These are phyloP conservation scores for Anoplolepis gracilipes DNA, from an alignment of 1,140 invertebrate species.

Conservation along the genomic window DNA sequence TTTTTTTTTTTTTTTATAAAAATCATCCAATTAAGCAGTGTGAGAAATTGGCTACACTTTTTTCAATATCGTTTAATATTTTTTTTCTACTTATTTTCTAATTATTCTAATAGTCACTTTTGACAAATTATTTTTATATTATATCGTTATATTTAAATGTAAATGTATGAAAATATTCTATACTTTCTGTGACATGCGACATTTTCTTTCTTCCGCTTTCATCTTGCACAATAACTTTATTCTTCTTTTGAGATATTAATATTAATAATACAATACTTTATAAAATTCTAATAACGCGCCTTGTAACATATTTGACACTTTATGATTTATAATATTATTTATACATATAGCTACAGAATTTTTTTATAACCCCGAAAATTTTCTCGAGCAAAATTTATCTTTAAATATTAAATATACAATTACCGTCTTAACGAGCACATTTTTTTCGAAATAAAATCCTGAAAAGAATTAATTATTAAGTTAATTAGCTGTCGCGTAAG, in stretches of 20 bases:
- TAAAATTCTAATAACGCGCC: background rate
- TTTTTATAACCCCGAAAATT: background rate
- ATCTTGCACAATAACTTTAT: background rate
- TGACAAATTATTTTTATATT: too few relatives aligned
- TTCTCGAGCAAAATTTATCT: background rate
- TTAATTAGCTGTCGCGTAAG: background rate
- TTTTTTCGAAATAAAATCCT: background rate
- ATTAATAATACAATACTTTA: too few relatives aligned
- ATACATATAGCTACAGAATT: too few relatives aligned
- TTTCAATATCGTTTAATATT: background rate
- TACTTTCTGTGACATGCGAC: background rate
- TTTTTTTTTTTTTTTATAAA: too few relatives aligned
- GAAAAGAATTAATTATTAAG: constrained; percentile 17
- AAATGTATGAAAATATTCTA: background rate
- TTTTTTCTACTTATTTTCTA: background rate
- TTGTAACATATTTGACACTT: background rate
- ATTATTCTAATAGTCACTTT: background rate
- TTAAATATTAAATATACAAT: background rate
- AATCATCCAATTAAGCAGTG: background rate
- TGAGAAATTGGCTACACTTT: background rate
- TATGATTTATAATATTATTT: background rate
- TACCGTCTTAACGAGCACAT: background rate
- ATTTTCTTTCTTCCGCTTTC: constrained; percentile 4
- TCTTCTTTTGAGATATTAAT: constrained; percentile 9
- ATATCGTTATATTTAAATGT: too few relatives aligned